Percentiles rank a stretch among this genome's conserved stretches.
Evolutionary conservation across 2,888 invertebrate species (phyloP).

Genomic region (Phaonia tiefii): DNA sequence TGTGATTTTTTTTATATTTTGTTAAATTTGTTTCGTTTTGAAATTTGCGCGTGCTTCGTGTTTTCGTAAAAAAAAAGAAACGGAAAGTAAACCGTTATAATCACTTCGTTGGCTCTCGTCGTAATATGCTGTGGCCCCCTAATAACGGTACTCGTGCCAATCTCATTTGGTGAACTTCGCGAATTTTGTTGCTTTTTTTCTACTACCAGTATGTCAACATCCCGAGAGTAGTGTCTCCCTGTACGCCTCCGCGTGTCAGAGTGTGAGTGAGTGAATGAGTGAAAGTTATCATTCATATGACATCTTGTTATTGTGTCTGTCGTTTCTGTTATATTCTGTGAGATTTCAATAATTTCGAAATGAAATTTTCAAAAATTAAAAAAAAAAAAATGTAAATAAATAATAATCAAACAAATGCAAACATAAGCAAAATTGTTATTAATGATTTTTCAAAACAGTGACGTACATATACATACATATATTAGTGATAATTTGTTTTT

Average conservation of each 20-base stretch:
- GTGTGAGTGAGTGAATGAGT: constrained; percentile 47
- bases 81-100: too few relatives aligned
- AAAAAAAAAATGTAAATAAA: constrained; percentile 33
- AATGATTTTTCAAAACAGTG: background rate
- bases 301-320: constrained; percentile 15
- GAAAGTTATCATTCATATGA: constrained; percentile 50
- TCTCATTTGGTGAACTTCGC: constrained; percentile 47
- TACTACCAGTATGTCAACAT: background rate
- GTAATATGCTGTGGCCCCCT: background rate
- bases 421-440: background rate
- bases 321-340: constrained; percentile 2
- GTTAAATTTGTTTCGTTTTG: background rate
- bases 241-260: constrained; percentile 39
- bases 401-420: too few relatives aligned
- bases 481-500: background rate
- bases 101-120: constrained; percentile 17
- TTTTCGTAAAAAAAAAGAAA: too few relatives aligned
- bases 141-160: constrained; percentile 6
- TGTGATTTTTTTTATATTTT: too few relatives aligned
- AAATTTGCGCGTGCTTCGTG: constrained; percentile 57
- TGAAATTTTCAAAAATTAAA: constrained; percentile 21
- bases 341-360: constrained; percentile 23
- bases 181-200: background rate
- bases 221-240: background rate
- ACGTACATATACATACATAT: background rate